A percentile compares a stretch with the other conserved stretches of the same genome.
These are phyloP conservation scores for Hystrix cristata DNA, from an alignment of 2,113 vertebrate genomes.

Conservation along the genomic window DNA sequence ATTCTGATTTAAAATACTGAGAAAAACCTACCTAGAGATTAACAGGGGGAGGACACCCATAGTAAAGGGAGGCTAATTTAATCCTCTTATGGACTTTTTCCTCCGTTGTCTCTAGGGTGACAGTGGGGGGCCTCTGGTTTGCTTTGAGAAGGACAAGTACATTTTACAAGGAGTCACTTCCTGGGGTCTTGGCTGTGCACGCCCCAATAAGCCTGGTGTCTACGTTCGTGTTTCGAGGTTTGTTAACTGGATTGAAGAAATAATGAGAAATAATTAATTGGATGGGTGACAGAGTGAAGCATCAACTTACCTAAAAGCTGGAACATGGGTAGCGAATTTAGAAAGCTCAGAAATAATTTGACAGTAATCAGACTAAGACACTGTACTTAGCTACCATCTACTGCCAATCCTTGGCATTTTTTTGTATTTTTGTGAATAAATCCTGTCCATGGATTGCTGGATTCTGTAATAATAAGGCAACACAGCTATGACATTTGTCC, in stretches of 20 bases:
- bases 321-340: neutral
- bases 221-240: conserved; percentile 95
- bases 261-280: conserved; percentile 84
- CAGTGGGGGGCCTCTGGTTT: conserved; percentile 97
- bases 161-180: conserved; percentile 97
- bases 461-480: conserved; percentile 37
- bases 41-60: neutral
- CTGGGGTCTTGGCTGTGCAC: conserved; percentile 97
- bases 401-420: neutral
- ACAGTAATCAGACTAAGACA: conserved; percentile 71
- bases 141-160: conserved; percentile 91
- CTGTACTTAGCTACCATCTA: neutral
- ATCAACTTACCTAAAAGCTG: conserved; percentile 26
- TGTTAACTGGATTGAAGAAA: conserved; percentile 91
- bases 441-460: neutral
- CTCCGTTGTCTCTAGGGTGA: conserved; percentile 91
- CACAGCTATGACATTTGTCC: neutral
- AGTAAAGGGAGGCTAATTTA: neutral
- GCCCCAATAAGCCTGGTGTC: conserved; percentile 96
- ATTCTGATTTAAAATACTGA: neutral
- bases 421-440: conserved; percentile 23
- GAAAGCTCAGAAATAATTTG: conserved; percentile 72
- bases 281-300: neutral
- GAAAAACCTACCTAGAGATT: neutral
- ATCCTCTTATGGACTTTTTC: neutral